phyloP scores from a whole-genome alignment of 2,797 vertebrate genomes.

The Glossophaga mutica region DNA sequence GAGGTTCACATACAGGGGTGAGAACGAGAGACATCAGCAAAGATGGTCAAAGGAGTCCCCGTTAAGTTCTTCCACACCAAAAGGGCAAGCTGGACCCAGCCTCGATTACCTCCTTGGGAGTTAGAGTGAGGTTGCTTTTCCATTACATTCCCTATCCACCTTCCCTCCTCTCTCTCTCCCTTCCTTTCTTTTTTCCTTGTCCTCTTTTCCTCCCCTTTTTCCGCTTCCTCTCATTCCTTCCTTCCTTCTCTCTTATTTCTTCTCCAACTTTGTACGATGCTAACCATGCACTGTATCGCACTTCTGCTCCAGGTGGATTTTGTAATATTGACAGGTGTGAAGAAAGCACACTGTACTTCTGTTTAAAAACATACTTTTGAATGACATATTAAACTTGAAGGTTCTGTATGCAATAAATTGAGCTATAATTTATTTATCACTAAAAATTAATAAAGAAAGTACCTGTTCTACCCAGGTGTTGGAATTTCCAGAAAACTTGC shows the following conservation, averaged over 20 bases:
- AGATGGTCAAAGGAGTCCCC: too few relatives aligned
- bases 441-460: background rate
- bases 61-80: background rate
- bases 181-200: background rate
- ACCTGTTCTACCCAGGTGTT: too few relatives aligned
- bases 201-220: too few relatives aligned
- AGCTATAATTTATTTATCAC: background rate
- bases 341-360: background rate
- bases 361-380: background rate
- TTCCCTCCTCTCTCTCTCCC: background rate
- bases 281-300: rapidly evolving
- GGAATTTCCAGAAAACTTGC: background rate
- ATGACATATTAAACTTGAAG: too few relatives aligned
- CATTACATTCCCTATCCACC: too few relatives aligned
- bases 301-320: too few relatives aligned
- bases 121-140: background rate
- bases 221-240: too few relatives aligned
- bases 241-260: background rate
- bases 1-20: background rate
- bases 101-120: rapidly evolving
- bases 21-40: background rate
- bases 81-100: rapidly evolving
- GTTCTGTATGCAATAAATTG: rapidly evolving
- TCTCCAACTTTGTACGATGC: background rate
- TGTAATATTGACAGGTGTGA: rapidly evolving